Evolutionary conservation across 2,888 invertebrate genomes (phyloP), one percentile per base, ranked within the genome.

Genomic region (Teleiodes luculella): DNA sequence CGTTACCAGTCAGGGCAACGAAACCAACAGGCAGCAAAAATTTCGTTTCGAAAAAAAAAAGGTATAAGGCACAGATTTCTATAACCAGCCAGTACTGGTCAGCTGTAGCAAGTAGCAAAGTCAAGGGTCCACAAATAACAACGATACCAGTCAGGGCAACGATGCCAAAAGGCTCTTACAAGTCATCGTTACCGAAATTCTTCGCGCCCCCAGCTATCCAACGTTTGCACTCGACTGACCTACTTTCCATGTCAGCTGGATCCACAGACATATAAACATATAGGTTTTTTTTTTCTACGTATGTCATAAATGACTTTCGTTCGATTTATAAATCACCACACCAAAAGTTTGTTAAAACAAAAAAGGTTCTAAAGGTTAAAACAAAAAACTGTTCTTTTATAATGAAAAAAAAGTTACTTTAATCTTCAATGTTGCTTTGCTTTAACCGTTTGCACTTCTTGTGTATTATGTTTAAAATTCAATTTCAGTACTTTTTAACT

Each of bases 181-280:
- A 53, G 46, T 47, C 46, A 47, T 53, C 53, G 53, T 53, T 47
- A 47, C 31, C 39, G 28, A 48, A 53, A 53, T 47, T 48, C 53
- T 49, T 54, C 37, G 48, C 49, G 54, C 49, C 49, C 30, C 37
- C 20, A 54, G 54, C 54, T n/a, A 54, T 49, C 35, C 49, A 1
- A 13, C 36, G 53, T 31, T 33, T 33, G 31, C 31, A 55, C 52
- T 56, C 53, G 24, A 39, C 47, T 58, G 60, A 60, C 60, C 58
- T 48, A 46, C 52, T 57, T 60, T 60, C 56, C 58, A 53, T 48
- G 56, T 57, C 57, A 58, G 54, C 57, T 54, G 24, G 7, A 11
- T 13, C 20, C 43, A 43, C 43, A 24, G 13, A 41, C 43, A n/a
- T 13, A 28, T 10, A 24, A 6, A n/a, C 24, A 16, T 3, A 20